A percentile compares a stretch with the other conserved stretches of the same genome.
These are phyloP conservation scores for Ancistrus triradiatus DNA, from an alignment of 2,113 vertebrate species.

Conservation along the genomic window DNA sequence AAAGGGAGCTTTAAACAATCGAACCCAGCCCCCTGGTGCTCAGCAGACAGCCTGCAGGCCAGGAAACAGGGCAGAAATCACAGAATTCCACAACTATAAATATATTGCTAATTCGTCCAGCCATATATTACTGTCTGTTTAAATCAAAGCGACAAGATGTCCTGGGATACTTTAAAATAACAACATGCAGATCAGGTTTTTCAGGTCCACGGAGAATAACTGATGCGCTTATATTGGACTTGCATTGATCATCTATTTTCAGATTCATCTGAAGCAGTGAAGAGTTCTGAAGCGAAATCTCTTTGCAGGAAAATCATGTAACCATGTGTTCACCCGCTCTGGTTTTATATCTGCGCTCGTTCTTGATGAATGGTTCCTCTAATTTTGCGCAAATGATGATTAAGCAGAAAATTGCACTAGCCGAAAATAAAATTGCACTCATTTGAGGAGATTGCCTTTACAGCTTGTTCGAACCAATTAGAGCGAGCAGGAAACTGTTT, in stretches of 20 bases:
- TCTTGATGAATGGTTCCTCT: not conserved
- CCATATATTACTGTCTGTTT: conserved; percentile 42
- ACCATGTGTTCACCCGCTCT: too few relatives aligned
- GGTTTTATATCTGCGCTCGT: not conserved
- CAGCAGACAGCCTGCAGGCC: conserved; percentile 66
- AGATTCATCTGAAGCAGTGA: too few relatives aligned
- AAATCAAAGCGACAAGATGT: conserved; percentile 26
- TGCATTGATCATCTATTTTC: too few relatives aligned
- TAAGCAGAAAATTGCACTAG: conserved; percentile 9
- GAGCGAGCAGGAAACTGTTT: conserved; percentile 10
- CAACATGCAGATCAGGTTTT: not conserved
- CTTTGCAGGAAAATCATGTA: not conserved
- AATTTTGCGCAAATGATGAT: conserved; percentile 11
- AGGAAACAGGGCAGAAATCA: conserved; percentile 54
- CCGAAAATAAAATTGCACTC: not conserved
- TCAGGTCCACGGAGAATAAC: not conserved
- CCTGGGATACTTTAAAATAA: conserved; percentile 2
- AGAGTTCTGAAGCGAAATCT: not conserved
- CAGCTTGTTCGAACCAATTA: conserved; percentile 22
- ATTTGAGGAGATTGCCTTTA: not conserved
- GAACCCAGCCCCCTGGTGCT: conserved; percentile 69
- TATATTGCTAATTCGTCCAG: conserved; percentile 32
- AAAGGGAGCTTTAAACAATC: conserved; percentile 72
- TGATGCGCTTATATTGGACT: too few relatives aligned
- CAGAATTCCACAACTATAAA: conserved; percentile 44